Base-by-base conservation (phyloP, 2,797 vertebrate genomes). In the Ficedula albicollis region DNA sequence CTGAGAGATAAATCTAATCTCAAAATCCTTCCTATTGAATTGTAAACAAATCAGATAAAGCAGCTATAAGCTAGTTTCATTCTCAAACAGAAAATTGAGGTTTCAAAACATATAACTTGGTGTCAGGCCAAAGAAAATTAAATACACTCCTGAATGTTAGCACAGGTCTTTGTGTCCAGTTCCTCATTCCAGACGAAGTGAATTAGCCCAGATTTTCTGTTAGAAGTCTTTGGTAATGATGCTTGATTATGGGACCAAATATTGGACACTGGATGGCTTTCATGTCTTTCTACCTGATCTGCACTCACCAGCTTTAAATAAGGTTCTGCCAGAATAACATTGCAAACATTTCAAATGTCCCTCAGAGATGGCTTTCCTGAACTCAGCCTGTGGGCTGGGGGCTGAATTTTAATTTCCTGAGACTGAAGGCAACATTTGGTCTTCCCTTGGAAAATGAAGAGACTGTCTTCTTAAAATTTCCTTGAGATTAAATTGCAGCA, bases 41-140 rank as follows among this genome's bases (percentile, higher is more conserved):
- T 88, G 80, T 95, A 96, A 96, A 93, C 82, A 96, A 80, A 73
- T 73, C 46, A 84, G 52, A 82, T 54, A 89, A 59, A 93, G 84
- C 56, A 93, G 10, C 36, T 72, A 46, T 79, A 77, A 90, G 62
- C 34, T 49, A 66, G 16, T 88, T 90, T 34, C 43, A 78, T 62
- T 63, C 43, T 77, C 36, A 76, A 77, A 55, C 8, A 59, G 58
- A 77, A 94, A 64, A 84, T 25, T 6, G 26, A 81, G 66, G 88
- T 93, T 93, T 88, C 26, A 75, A 89, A 93, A 88, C 25, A 25
- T 63, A 7, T 52, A 66, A 74, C 39, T 81, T 3, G 8, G 23
- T 83, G 66, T 38, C 63, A 76, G 26, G 41, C 26, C 46, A 83
- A 85, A 93, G 60, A 84, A 89, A 59, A 89, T 70, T 6, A 75